phyloP scores from a whole-genome alignment of 2,888 invertebrate genomes.

The Protophormia terraenovae region DNA sequence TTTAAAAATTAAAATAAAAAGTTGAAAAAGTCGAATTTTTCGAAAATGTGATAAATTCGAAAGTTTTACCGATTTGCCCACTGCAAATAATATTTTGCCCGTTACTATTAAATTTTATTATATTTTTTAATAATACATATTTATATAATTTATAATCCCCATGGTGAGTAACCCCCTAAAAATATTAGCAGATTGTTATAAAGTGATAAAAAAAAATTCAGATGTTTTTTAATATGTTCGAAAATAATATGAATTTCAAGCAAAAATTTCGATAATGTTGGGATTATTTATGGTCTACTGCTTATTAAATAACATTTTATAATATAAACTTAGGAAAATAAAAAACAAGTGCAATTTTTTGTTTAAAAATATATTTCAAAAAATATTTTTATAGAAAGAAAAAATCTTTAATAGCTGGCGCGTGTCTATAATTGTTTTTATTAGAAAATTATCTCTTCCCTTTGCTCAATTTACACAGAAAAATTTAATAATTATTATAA shows the following conservation, averaged over 20 bases:
- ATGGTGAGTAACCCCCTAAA: not conserved
- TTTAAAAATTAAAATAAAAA: no score
- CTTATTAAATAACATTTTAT: not conserved
- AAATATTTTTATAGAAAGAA: not conserved
- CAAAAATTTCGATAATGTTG: not conserved
- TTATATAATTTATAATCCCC: no score
- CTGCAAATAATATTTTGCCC: no score
- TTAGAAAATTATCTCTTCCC: not conserved
- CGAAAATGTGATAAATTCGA: no score
- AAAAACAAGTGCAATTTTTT: not conserved
- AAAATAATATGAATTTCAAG: not conserved
- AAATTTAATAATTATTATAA: not conserved
- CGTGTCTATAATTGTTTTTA: constrained; percentile 11
- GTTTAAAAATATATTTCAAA: not conserved
- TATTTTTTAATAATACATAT: no score
- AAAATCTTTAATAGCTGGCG: not conserved
- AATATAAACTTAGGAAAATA: not conserved
- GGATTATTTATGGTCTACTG: not conserved
- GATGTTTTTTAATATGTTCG: not conserved
- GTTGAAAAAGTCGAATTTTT: no score
- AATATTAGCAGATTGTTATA: not conserved
- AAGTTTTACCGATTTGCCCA: no score
- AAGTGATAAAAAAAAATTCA: not conserved
- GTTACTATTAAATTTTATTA: no score
- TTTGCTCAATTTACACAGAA: not conserved